phyloP scores from a whole-genome alignment of 2,113 vertebrate species.

The Oncorhynchus clarkii region DNA sequence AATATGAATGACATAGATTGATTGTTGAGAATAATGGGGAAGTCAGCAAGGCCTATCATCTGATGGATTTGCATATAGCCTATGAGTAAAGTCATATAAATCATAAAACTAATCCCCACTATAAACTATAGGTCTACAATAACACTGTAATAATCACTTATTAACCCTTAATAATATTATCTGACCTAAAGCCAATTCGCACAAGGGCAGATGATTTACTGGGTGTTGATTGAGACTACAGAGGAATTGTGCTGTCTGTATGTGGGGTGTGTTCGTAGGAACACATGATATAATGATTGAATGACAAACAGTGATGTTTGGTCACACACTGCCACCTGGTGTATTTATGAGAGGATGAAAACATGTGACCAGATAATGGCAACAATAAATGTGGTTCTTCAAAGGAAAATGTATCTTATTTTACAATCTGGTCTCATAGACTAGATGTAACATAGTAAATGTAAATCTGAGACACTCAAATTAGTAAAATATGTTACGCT shows the following conservation, averaged over 20 bases:
- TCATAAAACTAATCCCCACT: background rate
- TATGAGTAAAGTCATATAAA: background rate
- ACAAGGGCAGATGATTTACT: too few species aligned
- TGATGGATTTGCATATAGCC: background rate
- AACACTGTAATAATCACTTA: background rate
- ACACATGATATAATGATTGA: background rate
- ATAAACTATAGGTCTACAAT: background rate
- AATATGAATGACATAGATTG: background rate
- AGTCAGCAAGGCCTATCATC: background rate
- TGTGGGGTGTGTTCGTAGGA: too few species aligned
- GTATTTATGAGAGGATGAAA: conserved; percentile 16
- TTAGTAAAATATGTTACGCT: too few species aligned
- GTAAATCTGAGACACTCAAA: too few species aligned
- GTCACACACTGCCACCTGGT: conserved; percentile 60
- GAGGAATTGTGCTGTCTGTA: too few species aligned
- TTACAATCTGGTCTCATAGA: too few species aligned
- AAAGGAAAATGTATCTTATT: too few species aligned
- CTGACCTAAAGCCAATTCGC: too few species aligned
- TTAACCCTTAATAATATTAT: background rate
- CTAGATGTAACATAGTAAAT: too few species aligned
- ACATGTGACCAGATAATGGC: background rate
- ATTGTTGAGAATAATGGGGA: background rate
- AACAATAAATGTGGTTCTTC: background rate
- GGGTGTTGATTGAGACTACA: too few species aligned
- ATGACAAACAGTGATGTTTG: conserved; percentile 18